Evolutionary conservation across 2,888 invertebrate species (phyloP), one percentile per base, ranked within the genome.

Genomic region (Nomada ferruginata): DNA sequence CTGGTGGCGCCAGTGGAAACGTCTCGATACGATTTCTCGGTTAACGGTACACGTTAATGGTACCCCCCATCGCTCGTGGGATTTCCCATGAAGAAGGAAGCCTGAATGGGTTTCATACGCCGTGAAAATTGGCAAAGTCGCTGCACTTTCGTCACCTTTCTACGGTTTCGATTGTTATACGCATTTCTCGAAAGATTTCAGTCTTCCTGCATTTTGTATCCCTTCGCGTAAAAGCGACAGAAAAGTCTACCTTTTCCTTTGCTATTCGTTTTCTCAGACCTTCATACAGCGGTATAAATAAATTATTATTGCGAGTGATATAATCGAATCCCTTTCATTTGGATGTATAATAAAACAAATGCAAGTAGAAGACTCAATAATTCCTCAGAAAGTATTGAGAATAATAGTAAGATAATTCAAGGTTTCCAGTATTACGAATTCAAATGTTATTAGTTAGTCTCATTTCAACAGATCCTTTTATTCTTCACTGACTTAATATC

Each of bases 21-120:
- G 74, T 44, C 50, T 11, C 73, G 66, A 71, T 83, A 83, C 73
- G 82, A 78, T 83, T 83, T 82, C 83, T 75, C 83, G 74, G 72
- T 77, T 77, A 77, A 53, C 69, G 47, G 73, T 68, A 66, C 73
- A 55, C 44, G 71, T 61, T 64, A 23, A 20, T 42, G 52, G 61
- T 72, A 73, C 60, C 71, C 60, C 71, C 55, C 57, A 66, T 65
- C 63, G 60, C 59, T 53, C 11, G 29, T 44, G 26, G 59, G 82
- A 77, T 61, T 83, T 82, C 82, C 42, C 59, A 23, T 18, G 59
- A 29, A 47, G 65, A 75, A 72, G 63, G 82, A 69, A 82, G 75
- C 75, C 55, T 26, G 68, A 74, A 74, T 59, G 50, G 74, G 75
- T 29, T 79, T 65, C 68, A 44, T 29, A 44, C 47, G 13, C 42